phyloP scores from a whole-genome alignment of 2,888 invertebrate genomes.

The Parnassius orleans region DNA sequence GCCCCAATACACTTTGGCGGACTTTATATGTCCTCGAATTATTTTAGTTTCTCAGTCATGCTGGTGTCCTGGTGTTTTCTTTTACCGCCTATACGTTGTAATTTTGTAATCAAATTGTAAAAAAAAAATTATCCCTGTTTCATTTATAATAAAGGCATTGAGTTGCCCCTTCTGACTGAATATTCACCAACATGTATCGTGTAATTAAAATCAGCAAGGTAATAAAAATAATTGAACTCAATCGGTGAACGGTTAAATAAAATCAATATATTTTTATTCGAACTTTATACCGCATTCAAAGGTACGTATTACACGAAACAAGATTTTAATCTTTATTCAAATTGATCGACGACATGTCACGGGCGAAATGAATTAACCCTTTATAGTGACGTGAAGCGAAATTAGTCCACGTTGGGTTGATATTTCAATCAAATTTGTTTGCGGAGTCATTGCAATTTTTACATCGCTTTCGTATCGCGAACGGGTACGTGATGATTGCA shows the following conservation, averaged over 20 bases:
- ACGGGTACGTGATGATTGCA: conserved; percentile 10
- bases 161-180: no score
- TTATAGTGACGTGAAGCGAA: conserved; percentile 23
- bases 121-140: no score
- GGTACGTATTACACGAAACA: conserved; percentile 13
- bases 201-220: neutral
- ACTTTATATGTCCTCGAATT: no score
- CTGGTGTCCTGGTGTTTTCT: no score
- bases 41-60: no score
- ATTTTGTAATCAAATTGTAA: no score
- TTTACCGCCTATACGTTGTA: no score
- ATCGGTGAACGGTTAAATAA: conserved; percentile 8
- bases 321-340: conserved; percentile 24
- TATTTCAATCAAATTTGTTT: conserved; percentile 33
- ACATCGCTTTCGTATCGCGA: conserved; percentile 25
- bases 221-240: neutral
- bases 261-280: conserved; percentile 19
- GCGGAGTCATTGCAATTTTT: conserved; percentile 31
- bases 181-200: no score
- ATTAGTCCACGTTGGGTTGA: conserved; percentile 25
- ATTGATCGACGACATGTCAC: conserved; percentile 10
- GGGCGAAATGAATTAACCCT: conserved; percentile 11
- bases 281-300: conserved; percentile 11
- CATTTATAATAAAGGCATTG: no score
- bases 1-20: no score